Evolutionary conservation across 2,888 invertebrate species (phyloP).

Genomic region (Pristionchus maxplancki): DNA sequence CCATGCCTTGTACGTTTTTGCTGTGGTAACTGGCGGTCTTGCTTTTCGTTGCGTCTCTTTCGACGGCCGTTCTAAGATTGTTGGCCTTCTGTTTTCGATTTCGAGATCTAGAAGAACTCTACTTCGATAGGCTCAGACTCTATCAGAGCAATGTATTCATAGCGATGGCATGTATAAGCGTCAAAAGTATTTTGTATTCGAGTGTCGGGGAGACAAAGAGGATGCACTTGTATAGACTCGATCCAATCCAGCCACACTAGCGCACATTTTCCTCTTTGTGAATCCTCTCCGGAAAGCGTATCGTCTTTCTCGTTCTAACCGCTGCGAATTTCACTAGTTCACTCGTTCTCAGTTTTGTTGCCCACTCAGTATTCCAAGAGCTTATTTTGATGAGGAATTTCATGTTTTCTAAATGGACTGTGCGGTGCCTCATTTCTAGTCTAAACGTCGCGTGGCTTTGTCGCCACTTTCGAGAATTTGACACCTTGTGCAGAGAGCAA

Average conservation of each 20-base stretch:
- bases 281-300: not conserved
- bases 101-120: not conserved
- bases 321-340: not conserved
- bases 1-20: not conserved
- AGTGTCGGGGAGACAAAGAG: not conserved
- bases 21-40: not conserved
- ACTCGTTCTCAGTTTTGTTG: not conserved
- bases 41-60: not conserved
- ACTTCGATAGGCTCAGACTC: not conserved
- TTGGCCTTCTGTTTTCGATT: not conserved
- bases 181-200: not conserved
- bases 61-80: not conserved
- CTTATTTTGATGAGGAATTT: not conserved
- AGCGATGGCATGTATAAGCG: not conserved
- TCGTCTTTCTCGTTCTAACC: not conserved
- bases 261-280: not conserved
- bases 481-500: not conserved
- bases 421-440: not conserved
- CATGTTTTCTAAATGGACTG: not conserved
- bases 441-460: not conserved
- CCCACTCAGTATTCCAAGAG: not conserved
- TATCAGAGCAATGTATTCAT: not conserved
- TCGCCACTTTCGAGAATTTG: not conserved
- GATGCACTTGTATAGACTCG: not conserved
- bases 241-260: not conserved